Evolutionary conservation across 2,888 invertebrate species (phyloP), one percentile per base, ranked within the genome.

Genomic region (Empis stercorea): DNA sequence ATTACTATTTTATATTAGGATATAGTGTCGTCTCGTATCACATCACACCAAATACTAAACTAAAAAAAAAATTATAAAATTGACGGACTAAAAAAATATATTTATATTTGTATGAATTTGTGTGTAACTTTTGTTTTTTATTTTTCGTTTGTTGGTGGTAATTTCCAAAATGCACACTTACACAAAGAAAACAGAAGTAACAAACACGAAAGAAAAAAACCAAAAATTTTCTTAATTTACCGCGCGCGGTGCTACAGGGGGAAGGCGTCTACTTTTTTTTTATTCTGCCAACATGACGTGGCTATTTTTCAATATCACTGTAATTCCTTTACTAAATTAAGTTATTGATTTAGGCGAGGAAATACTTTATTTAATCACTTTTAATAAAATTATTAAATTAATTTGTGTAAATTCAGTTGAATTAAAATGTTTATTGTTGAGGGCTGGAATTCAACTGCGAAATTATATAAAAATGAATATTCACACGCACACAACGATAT

Each of bases 361-460:
- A 38, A 38, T 38, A 38, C 38, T 38, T 38, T 38, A 38, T 17
- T 38, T 38, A 38, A 38, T 38, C 38, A 38, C 38, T 38, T 38
- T 38, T 38, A 17, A 17, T 38, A 38, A n/a, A 17, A 17, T 38
- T 38, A n/a, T 17, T 38, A 17, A 38, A 13, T 17, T 20, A 38
- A 17, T 17, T 38, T 11, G 16, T 38, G 38, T 38, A 38, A 38
- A 38, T 38, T 38, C 38, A 38, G 17, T 13, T 16, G 16, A 38
- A 17, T 38, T 38, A 17, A n/a, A n/a, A 17, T 38, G 38, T 38
- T 38, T 38, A 38, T 38, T 38, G 23, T 27, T 27, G 23, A 27
- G 23, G 23, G 23, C 23, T 27, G 23, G 23, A 27, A 27, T 27
- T 27, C 23, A 27, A 27, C 23, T 27, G 23, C 23, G 23, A 27